Base-by-base conservation (phyloP, 2,113 vertebrate species). In the Engystomops pustulosus region DNA sequence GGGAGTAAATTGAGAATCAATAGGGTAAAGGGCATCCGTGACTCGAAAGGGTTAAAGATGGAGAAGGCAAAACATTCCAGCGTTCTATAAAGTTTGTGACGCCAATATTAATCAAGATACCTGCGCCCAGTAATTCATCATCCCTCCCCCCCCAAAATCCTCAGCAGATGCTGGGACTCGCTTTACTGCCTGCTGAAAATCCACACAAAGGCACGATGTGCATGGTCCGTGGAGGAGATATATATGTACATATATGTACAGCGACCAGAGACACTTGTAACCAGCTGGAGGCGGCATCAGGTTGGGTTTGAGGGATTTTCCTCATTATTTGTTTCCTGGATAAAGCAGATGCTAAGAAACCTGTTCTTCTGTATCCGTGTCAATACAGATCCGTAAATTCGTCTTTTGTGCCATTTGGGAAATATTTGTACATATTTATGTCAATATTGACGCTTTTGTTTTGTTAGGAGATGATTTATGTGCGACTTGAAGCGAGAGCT, bases 1-100 rank as follows among this genome's bases (percentile, higher is more conserved):
- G 12, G 34, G 34, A 58, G n/a, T 6, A 72, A 41, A 83, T 62
- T 82, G 49, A 72, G 32, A 74, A 72, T 72, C 80, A 82, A 82
- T 82, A 18, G 23, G 34, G 18, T 44, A 55, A 27, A 74, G 36
- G 80, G 25, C 53, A 47, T 20, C 69, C 69, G 47, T 38, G 20
- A 74, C 36, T 55, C 1, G n/a, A 83, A n/a, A 83, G 80, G 68
- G 80, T 83, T 83, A 83, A 82, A 60, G 18, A 74, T 51, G 12
- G 51, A 60, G 62, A 17, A 47, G 53, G 51, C 53, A 12, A 45
- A 83, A 47, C 15, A 47, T 67, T 67, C 44, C 4, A 17, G 30
- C 8, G 18, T 67, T 67, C 32, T 67, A 34, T 67, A 67, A 36
- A 67, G 32, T 36, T 34, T 67, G 32, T 0, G 10, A 8, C 62